Evolutionary conservation across 2,888 invertebrate genomes (phyloP).

Genomic region (Glaucopsyche alexis): DNA sequence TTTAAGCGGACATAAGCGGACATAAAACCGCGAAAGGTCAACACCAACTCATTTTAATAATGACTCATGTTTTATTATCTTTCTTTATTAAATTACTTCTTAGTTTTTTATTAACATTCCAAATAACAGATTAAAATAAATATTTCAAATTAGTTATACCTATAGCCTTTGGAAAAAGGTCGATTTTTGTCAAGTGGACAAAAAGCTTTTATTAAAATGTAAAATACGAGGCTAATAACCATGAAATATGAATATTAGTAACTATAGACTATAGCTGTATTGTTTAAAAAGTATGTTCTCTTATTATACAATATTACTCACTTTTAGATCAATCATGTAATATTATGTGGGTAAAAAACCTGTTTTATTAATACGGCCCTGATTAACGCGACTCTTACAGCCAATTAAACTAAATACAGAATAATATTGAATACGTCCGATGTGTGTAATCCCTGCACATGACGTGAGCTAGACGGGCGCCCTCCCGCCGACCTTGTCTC

Average conservation of each 20-base stretch:
- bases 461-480: conserved; percentile 63
- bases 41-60: conserved; percentile 1
- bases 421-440: conserved; percentile 30
- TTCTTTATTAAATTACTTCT: not conserved
- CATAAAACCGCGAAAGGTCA: conserved; percentile 13
- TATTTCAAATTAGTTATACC: not conserved
- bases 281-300: too few species aligned
- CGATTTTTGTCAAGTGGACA: too few species aligned
- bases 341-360: too few species aligned
- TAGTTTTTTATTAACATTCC: not conserved
- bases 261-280: too few species aligned
- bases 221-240: too few species aligned
- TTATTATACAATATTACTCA: too few species aligned
- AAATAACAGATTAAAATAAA: not conserved
- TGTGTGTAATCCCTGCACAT: conserved; percentile 36
- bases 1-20: not conserved
- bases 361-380: too few species aligned
- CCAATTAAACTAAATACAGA: not conserved
- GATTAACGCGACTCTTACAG: too few species aligned
- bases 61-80: conserved; percentile 5
- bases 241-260: too few species aligned
- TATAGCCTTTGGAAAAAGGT: too few species aligned
- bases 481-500: conserved; percentile 76
- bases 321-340: too few species aligned
- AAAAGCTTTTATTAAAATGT: too few species aligned